These are phyloP conservation scores for Drosophila mercatorum DNA, from an alignment of 2,888 invertebrate genomes.

Conservation along the genomic window DNA sequence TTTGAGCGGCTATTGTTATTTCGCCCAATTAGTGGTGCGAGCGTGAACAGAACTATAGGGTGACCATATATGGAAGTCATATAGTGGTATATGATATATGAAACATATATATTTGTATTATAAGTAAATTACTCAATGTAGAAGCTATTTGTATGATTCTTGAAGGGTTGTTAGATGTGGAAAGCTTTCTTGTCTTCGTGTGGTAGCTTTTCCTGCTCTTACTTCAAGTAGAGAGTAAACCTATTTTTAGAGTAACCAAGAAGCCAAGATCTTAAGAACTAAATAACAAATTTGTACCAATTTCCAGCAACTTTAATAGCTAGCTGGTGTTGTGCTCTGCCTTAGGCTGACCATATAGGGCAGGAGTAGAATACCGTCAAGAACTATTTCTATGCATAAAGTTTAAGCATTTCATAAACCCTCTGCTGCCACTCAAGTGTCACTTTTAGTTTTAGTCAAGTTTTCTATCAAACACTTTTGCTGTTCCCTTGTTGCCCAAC, in stretches of 20 bases:
- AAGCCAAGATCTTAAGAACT: too few species aligned
- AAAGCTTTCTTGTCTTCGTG: too few species aligned
- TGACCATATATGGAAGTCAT: not conserved
- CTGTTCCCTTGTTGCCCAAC: not conserved
- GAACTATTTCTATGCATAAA: not conserved
- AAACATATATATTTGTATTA: not conserved
- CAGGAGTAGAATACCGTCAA: too few species aligned
- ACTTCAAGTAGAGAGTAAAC: too few species aligned
- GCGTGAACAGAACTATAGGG: slow-evolving; percentile 3
- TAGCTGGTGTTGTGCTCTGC: not conserved
- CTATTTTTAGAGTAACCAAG: too few species aligned
- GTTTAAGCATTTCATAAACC: not conserved
- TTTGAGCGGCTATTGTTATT: slow-evolving; percentile 18
- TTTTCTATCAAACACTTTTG: not conserved
- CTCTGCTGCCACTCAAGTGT: not conserved
- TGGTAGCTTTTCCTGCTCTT: too few species aligned
- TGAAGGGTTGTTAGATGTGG: too few species aligned
- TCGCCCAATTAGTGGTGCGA: slow-evolving; percentile 25
- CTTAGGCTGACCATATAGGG: not conserved
- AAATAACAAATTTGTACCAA: too few species aligned
- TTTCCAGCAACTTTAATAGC: too few species aligned
- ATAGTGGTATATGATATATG: too few species aligned
- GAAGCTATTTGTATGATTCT: too few species aligned
- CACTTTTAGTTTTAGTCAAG: not conserved
- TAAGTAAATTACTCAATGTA: not conserved